phyloP scores from a whole-genome alignment of 2,888 invertebrate species.

The Galerucella pusilla region DNA sequence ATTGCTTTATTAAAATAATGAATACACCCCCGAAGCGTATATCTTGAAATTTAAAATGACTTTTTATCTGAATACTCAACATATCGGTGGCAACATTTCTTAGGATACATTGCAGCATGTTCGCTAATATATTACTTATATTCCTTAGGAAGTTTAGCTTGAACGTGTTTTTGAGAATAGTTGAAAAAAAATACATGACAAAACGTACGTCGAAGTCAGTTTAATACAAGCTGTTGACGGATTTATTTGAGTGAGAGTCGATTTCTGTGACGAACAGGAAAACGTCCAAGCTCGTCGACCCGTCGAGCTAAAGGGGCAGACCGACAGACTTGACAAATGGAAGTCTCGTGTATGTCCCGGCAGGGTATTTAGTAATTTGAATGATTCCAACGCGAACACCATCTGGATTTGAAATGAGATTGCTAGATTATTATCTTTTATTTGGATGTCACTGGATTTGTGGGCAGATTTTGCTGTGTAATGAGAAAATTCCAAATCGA shows the following conservation, averaged over 20 bases:
- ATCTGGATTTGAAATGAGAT: conserved; percentile 50
- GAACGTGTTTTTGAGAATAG: conserved; percentile 12
- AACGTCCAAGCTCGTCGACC: conserved; percentile 32
- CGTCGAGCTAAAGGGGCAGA: conserved; percentile 46
- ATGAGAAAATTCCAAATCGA: conserved; percentile 35
- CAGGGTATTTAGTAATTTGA: conserved; percentile 56
- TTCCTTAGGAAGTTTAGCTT: background rate
- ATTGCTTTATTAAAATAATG: too few relatives aligned
- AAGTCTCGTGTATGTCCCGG: conserved; percentile 55
- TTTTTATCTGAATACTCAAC: too few relatives aligned
- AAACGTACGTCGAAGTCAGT: conserved; percentile 40
- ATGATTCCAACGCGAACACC: conserved; percentile 54
- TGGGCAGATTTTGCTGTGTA: conserved; percentile 36
- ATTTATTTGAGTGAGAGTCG: conserved; percentile 45
- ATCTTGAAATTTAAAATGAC: too few relatives aligned
- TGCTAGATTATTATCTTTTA: conserved; percentile 45
- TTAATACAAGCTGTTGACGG: conserved; percentile 41
- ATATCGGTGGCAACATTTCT: too few relatives aligned
- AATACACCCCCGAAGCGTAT: too few relatives aligned
- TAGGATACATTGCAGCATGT: background rate
- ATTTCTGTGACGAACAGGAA: conserved; percentile 40
- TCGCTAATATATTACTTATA: background rate
- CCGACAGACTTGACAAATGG: conserved; percentile 57
- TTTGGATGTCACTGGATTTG: conserved; percentile 36
- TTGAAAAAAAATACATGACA: conserved; percentile 44